Evolutionary conservation across 2,888 invertebrate genomes (phyloP).

Genomic region (Drosophila ustulata): DNA sequence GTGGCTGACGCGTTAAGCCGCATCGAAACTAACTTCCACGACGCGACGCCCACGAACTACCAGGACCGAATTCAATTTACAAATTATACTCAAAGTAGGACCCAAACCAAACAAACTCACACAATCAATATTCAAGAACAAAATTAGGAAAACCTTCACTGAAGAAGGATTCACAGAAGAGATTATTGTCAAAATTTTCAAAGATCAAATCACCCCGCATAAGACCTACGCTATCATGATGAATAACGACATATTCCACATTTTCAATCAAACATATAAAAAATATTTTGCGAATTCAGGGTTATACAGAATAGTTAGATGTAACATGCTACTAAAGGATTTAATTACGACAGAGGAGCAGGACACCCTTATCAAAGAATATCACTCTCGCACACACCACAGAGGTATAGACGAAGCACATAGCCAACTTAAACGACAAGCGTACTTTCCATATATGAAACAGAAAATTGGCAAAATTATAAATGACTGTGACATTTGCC

Average conservation of each 20-base stretch:
- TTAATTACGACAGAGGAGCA: neutral
- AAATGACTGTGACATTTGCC: no score
- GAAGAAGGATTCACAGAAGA: conserved; percentile 1
- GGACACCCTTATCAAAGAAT: neutral
- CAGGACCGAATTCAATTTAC: neutral
- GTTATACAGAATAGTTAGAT: no score
- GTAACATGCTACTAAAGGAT: neutral
- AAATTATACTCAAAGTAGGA: neutral
- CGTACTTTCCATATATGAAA: no score
- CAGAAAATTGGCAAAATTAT: no score
- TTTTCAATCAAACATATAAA: neutral
- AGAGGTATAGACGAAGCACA: neutral
- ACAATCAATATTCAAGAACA: neutral
- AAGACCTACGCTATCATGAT: neutral
- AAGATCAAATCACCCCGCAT: neutral
- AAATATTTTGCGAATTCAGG: neutral
- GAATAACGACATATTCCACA: neutral
- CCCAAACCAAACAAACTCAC: neutral
- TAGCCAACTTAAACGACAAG: no score
- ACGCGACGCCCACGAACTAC: neutral
- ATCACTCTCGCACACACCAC: neutral
- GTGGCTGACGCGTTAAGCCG: no score
- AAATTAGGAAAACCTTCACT: neutral
- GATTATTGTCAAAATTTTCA: neutral
- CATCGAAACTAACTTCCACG: no score